phyloP scores from a whole-genome alignment of 92 coral and sea anemone species.

The Palythoa caribaeorum region DNA sequence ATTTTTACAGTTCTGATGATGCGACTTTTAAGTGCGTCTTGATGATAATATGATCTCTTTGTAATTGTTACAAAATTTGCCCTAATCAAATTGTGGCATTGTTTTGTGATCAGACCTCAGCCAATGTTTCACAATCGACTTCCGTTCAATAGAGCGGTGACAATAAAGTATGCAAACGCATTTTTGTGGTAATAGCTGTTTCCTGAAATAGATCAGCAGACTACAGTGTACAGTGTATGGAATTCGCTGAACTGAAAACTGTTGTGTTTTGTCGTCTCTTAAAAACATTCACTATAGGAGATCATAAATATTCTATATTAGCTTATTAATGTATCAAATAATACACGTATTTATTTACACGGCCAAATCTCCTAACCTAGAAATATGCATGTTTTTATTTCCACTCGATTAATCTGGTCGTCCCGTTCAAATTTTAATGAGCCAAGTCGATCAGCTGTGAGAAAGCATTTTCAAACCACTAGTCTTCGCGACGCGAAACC shows the following conservation, averaged over 20 bases:
- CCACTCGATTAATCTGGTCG: slow-evolving; percentile 13
- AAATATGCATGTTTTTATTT: slow-evolving; percentile 20
- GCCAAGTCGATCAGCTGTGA: slow-evolving; percentile 48
- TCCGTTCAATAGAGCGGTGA: slow-evolving; percentile 13
- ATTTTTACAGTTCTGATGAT: slow-evolving; percentile 1
- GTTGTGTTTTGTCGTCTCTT: slow-evolving; percentile 20
- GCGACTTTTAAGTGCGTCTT: background rate
- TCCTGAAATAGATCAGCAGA: background rate
- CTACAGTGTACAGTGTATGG: background rate
- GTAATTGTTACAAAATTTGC: background rate
- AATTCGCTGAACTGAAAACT: background rate
- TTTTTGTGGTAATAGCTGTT: slow-evolving; percentile 15
- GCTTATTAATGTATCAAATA: background rate
- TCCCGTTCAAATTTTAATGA: slow-evolving; percentile 41
- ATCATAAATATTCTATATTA: slow-evolving; percentile 45
- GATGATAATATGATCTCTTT: background rate
- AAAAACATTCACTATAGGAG: background rate
- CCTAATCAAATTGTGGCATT: background rate
- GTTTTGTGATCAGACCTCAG: background rate
- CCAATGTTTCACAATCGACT: background rate
- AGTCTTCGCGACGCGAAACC: slow-evolving; percentile 78
- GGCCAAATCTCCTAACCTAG: slow-evolving; percentile 14
- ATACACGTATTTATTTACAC: slow-evolving; percentile 11
- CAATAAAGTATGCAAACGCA: background rate
- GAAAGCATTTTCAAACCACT: slow-evolving; percentile 63